Conservation (phyloP, 30 jellyfish, hydroid and myxozoan genomes). For the Catostylus mosaicus region DNA sequence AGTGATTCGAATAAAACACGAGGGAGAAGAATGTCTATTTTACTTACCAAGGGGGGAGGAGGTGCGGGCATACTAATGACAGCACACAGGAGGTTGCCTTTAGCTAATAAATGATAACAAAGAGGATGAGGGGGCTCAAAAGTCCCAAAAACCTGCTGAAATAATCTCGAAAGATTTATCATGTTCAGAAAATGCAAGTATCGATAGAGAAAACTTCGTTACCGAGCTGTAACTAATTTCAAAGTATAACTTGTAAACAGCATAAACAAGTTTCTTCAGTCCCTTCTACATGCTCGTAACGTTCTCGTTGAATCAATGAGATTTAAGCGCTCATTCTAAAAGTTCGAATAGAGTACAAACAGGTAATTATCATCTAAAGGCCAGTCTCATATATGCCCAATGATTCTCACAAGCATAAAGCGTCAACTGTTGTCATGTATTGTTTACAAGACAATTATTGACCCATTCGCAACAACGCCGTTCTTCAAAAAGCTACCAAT, state of each 20-base stretch:
- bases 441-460: too few species aligned
- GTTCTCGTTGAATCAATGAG: neutral
- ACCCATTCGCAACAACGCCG: slow-evolving; percentile 12
- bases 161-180: neutral
- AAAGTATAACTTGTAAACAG: neutral
- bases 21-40: too few species aligned
- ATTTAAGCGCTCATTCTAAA: neutral
- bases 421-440: too few species aligned
- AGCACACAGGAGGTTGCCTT: too few species aligned
- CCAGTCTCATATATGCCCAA: neutral
- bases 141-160: too few species aligned
- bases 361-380: neutral
- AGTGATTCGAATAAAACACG: too few species aligned
- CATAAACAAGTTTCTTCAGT: neutral
- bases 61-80: too few species aligned
- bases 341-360: neutral
- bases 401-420: neutral
- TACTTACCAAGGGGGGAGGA: too few species aligned
- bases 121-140: too few species aligned
- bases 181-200: slow-evolving; percentile 11
- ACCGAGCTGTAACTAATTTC: slow-evolving; percentile 3
- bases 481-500: slow-evolving; percentile 1
- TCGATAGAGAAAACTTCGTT: slow-evolving; percentile 11
- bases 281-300: neutral
- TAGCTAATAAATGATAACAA: too few species aligned